Evolutionary conservation across 2,797 vertebrate species (phyloP), one percentile per base, ranked within the genome.

Genomic region (Danio aesculapii): DNA sequence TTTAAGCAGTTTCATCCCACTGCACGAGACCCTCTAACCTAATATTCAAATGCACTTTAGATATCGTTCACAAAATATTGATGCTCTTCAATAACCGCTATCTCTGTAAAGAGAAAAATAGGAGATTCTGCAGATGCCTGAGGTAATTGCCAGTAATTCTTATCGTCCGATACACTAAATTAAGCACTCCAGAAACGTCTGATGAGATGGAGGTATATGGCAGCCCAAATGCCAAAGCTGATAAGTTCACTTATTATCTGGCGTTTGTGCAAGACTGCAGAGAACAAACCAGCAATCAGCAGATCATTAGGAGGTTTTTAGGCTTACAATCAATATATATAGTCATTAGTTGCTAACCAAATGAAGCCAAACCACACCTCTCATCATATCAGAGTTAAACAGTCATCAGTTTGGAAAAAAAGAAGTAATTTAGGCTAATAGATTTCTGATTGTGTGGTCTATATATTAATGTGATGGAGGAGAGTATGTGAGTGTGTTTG

Each of bases 111-210:
- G 44, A 11, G 70, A 13, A 67, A 71, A 53, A 49, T 12, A 47
- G 1, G 46, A 58, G 8, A 68, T 69, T 61, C 41, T 61, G 46
- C 17, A 50, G 69, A 49, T 44, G 17, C 49, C 19, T 10, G 16
- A 49, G 72, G 72, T 61, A 80, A 76, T 80, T 80, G 72, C 21
- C 66, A 76, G 19, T 71, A 62, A 53, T 71, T 55, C 77, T 84
- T 66, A 84, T 80, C 59, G 30, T 44, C n/a, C 43, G n/a, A 14
- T 6, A 43, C 50, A 47, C 19, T 75, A 44, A 76, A 66, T 14
- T 1, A 63, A 71, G 55, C 53, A 50, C 63, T 75, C 68, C 19
- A 68, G 57, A 49, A 46, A 64, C 67, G 47, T 39, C 11, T 21
- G 12, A 30, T 9, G 44, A 69, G 64, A 75, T 44, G n/a, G 67